Conservation (phyloP, 2,888 invertebrate species). For the Caenorhabditis becei region DNA sequence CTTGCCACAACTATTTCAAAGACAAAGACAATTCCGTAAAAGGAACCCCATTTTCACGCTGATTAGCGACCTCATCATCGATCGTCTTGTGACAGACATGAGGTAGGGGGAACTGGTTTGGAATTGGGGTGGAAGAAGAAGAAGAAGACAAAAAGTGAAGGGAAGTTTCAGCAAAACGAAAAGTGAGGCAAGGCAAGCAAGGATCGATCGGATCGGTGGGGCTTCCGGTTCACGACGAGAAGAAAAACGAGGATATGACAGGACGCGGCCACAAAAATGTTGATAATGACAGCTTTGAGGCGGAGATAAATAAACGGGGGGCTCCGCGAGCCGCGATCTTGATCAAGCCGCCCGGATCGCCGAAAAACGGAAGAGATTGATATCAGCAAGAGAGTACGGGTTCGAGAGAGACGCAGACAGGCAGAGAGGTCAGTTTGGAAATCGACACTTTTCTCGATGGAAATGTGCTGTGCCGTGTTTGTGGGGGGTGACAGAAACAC, state of each 20-base stretch:
- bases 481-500: slow-evolving; percentile 31
- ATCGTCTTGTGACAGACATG: slow-evolving; percentile 47
- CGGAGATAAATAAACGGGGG: slow-evolving; percentile 41
- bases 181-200: slow-evolving; percentile 8
- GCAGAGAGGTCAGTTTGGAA: background rate
- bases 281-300: slow-evolving; percentile 52
- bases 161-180: background rate
- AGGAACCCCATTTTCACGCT: background rate
- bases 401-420: background rate
- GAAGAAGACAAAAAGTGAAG: slow-evolving; percentile 10
- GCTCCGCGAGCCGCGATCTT: slow-evolving; percentile 30
- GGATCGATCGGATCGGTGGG: background rate
- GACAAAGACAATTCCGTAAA: too few relatives aligned
- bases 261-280: slow-evolving; percentile 26
- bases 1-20: too few relatives aligned
- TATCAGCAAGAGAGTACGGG: background rate
- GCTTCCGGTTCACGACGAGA: slow-evolving; percentile 44
- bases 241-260: slow-evolving; percentile 42
- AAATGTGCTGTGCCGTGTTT: slow-evolving; percentile 32
- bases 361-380: background rate
- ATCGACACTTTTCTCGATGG: slow-evolving; percentile 27
- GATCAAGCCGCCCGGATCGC: background rate
- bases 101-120: slow-evolving; percentile 45
- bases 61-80: slow-evolving; percentile 47
- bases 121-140: slow-evolving; percentile 3